phyloP scores from a whole-genome alignment of 2,113 vertebrate genomes.

The Seriola aureovittata region DNA sequence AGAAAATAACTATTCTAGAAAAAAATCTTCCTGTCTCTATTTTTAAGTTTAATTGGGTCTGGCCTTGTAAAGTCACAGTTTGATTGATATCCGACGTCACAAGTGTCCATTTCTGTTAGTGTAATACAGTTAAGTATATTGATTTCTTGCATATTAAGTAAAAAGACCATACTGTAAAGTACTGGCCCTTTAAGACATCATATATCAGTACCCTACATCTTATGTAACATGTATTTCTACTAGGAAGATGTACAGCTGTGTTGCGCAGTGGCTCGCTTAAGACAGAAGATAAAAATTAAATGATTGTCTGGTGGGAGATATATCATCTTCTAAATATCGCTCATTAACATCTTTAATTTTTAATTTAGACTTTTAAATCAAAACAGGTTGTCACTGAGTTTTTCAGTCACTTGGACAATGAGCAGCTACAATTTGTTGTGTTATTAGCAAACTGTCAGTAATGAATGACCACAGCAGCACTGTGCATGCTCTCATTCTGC shows the following conservation, averaged over 20 bases:
- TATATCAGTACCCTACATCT: neutral
- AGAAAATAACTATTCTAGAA: neutral
- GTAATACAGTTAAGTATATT: neutral
- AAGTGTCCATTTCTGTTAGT: neutral
- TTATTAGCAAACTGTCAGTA: slow-evolving; percentile 25
- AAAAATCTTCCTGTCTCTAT: neutral
- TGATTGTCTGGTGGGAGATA: neutral
- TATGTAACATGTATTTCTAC: neutral
- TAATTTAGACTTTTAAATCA: neutral
- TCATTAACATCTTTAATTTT: neutral
- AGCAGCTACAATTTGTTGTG: neutral
- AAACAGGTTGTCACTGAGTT: neutral
- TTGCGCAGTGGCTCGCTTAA: too few relatives aligned
- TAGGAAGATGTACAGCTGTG: too few relatives aligned
- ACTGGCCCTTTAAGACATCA: neutral
- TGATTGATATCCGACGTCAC: neutral
- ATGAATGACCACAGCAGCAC: slow-evolving; percentile 4
- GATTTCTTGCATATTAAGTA: too few relatives aligned
- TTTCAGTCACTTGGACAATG: neutral
- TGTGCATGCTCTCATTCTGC: neutral
- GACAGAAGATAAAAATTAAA: neutral
- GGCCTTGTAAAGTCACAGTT: neutral
- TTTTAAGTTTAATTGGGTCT: neutral
- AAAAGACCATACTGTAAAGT: neutral
- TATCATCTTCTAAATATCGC: neutral